Base-by-base conservation (phyloP, 2,113 vertebrate genomes). In the Ophiodon elongatus region DNA sequence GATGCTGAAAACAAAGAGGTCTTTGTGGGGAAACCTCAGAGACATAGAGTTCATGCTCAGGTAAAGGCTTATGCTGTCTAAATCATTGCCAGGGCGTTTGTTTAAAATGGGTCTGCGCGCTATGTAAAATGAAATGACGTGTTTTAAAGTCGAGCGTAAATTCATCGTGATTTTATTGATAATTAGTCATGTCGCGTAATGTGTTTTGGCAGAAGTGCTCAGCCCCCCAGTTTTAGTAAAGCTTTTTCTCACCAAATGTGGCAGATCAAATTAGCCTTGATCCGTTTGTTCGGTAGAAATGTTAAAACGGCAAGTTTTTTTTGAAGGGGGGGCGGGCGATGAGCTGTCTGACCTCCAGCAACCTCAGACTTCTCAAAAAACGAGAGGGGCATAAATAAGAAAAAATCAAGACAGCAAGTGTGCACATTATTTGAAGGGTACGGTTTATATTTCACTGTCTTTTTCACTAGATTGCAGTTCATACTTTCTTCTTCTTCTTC, bases 1-100 rank as follows among this genome's bases (percentile, higher is more conserved):
- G 88, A 89, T 84, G 80, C 87, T 57, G 80, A 76, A 88, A 83
- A 94, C 92, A 93, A 92, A 94, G 91, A 87, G 50, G 76, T 79
- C 88, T 92, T 92, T 94, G 86, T 93, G 70, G 79, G 39, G 71
- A 73, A 79, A 84, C 87, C 84, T 88, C 77, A n/a, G 89, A 92
- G 88, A 90, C 79, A 23, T 8, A 50, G 76, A 84, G 90, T 94
- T 94, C 91, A 92, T 72, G 83, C 70, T 70, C 91, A 91, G 87
- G 88, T 92, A 76, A 75, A 90, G 92, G 87, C 90, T 92, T 89
- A 82, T 21, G 70, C 88, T 89, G 88, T 88, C 92, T 84, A 87
- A 93, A 94, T 92, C 88, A 90, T 60, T 80, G 82, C 90, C 27
- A 62, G 79, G 76, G 79, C 82, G 64, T 89, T 90, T 92, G 91